Percentiles rank a stretch among this genome's conserved stretches.
phyloP scores from a whole-genome alignment of 2,113 vertebrate species.

The Melanostigma gelatinosum region DNA sequence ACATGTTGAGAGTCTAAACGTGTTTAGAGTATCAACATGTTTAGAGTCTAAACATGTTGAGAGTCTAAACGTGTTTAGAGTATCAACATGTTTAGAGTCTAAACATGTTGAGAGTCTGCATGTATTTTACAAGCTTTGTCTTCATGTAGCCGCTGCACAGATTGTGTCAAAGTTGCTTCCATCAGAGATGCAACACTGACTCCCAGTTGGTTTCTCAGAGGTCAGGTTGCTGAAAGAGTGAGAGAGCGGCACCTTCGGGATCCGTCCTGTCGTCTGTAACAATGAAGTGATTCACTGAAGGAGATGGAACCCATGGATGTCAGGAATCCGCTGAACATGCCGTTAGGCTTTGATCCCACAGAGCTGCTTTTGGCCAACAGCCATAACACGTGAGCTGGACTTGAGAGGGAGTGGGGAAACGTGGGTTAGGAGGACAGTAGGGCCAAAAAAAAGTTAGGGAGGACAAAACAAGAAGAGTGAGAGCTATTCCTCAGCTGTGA shows the following conservation, averaged over 20 bases:
- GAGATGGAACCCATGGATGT: conserved; percentile 55
- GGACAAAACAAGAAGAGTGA: not conserved
- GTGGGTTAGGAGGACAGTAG: not conserved
- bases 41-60: not conserved
- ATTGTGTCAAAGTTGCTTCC: not conserved
- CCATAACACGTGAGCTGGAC: conserved; percentile 17
- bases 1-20: conserved; percentile 15
- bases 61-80: conserved; percentile 9
- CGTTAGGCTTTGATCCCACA: conserved; percentile 52
- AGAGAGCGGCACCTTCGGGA: conserved; percentile 27
- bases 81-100: not conserved
- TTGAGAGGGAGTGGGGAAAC: not conserved
- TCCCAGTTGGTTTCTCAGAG: not conserved
- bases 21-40: not conserved
- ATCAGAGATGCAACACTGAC: conserved; percentile 1
- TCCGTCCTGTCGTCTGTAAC: conserved; percentile 32
- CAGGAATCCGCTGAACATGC: conserved; percentile 67
- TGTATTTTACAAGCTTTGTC: not conserved
- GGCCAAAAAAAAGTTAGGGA: not conserved
- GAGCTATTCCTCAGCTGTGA: conserved; percentile 31
- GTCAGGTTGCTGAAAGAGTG: conserved; percentile 31
- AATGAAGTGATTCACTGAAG: conserved; percentile 59
- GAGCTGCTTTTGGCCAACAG: conserved; percentile 33
- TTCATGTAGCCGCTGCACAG: not conserved
- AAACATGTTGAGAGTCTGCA: conserved; percentile 3